Conservation (phyloP, 2,888 invertebrate species). For the Petrolisthes manimaculis region DNA sequence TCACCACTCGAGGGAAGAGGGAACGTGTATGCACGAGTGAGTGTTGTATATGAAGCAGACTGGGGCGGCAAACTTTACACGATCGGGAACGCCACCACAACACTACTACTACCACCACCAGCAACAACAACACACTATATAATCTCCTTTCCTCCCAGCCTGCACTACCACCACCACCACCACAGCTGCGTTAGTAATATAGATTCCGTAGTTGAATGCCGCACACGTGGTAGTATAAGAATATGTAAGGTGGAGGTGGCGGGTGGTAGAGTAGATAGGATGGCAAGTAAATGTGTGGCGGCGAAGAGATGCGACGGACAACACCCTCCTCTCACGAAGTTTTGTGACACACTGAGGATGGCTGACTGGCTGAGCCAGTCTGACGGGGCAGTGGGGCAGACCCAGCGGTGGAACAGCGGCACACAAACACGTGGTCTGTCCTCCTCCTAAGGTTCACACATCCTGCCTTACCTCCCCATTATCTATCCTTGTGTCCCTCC, state of each 20-base stretch:
- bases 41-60: too few species aligned
- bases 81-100: not conserved
- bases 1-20: too few species aligned
- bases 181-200: not conserved
- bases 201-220: too few species aligned
- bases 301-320: not conserved
- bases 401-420: not conserved
- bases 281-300: not conserved
- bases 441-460: not conserved
- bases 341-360: too few species aligned
- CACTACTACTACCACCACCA: not conserved
- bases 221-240: too few species aligned
- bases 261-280: too few species aligned
- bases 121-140: not conserved
- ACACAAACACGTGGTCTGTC: not conserved
- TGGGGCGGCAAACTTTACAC: too few species aligned
- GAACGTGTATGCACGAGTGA: too few species aligned
- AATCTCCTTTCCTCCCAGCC: not conserved
- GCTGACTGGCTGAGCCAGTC: too few species aligned
- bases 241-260: too few species aligned
- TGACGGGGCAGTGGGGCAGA: not conserved
- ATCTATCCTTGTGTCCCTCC: not conserved
- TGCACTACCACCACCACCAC: not conserved
- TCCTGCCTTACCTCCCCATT: not conserved
- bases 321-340: too few species aligned